These are phyloP conservation scores for Poecilia wingei DNA, from an alignment of 2,797 vertebrate genomes.

Conservation along the genomic window DNA sequence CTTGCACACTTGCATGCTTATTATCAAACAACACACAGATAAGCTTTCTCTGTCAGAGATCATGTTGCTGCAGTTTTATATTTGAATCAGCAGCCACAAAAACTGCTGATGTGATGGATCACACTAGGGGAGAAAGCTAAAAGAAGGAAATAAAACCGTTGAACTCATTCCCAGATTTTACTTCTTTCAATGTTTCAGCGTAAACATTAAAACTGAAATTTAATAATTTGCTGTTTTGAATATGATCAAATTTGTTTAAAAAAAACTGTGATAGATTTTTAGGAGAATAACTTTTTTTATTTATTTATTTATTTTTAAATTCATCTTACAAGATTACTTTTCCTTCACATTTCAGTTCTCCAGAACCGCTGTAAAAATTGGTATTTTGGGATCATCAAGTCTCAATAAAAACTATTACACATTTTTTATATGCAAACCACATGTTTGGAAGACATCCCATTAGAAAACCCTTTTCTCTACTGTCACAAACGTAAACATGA, in stretches of 20 bases:
- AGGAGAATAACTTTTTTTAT: neutral
- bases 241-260: neutral
- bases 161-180: neutral
- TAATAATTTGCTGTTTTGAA: neutral
- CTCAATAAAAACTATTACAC: neutral
- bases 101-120: constrained; percentile 29
- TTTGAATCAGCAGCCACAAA: constrained; percentile 65
- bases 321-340: neutral
- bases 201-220: neutral
- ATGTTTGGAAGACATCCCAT: neutral
- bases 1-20: constrained; percentile 54
- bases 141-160: constrained; percentile 30
- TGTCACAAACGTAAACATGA: neutral
- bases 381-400: neutral
- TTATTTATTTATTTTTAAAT: neutral
- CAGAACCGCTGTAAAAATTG: neutral
- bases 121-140: constrained; percentile 19
- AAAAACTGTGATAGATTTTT: neutral
- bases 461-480: neutral
- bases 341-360: neutral
- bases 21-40: constrained; percentile 39
- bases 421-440: neutral
- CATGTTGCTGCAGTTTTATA: constrained; percentile 57
- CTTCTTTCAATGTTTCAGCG: neutral
- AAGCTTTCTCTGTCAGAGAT: constrained; percentile 42